Percentiles rank a stretch among this genome's conserved stretches.
Conservation (phyloP, 2,113 vertebrate species). For the Tragelaphus strepsiceros region DNA sequence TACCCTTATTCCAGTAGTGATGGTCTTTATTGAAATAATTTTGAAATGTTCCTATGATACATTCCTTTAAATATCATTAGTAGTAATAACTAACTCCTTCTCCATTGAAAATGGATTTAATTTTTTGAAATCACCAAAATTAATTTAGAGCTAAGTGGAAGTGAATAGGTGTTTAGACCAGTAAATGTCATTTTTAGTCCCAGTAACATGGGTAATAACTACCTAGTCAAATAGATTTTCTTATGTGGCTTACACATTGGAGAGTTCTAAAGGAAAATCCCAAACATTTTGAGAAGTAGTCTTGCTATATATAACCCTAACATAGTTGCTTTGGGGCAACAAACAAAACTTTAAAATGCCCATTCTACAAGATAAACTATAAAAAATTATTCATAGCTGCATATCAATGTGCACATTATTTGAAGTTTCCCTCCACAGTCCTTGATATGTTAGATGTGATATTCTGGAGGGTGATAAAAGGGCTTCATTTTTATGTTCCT, state of each 20-base stretch:
- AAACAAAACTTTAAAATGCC: neutral
- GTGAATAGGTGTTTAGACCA: neutral
- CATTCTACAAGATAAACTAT: neutral
- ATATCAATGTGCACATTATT: neutral
- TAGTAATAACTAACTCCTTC: neutral
- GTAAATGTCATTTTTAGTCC: slow-evolving; percentile 1
- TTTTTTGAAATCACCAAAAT: slow-evolving; percentile 30
- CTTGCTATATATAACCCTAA: neutral
- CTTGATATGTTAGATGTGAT: neutral
- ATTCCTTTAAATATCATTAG: neutral
- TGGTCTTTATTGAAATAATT: neutral
- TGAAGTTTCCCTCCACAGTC: neutral
- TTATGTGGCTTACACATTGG: neutral
- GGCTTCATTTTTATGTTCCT: neutral
- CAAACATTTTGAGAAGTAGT: neutral
- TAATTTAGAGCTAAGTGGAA: neutral
- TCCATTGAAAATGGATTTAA: slow-evolving; percentile 1
- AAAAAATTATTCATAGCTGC: neutral
- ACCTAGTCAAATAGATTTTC: neutral
- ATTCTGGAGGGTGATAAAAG: neutral
- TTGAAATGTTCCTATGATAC: neutral
- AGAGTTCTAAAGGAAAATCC: neutral
- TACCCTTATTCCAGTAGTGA: neutral
- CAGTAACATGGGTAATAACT: neutral
- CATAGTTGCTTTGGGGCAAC: neutral